Conservation (phyloP, 2,113 vertebrate genomes). For the Hucho hucho region DNA sequence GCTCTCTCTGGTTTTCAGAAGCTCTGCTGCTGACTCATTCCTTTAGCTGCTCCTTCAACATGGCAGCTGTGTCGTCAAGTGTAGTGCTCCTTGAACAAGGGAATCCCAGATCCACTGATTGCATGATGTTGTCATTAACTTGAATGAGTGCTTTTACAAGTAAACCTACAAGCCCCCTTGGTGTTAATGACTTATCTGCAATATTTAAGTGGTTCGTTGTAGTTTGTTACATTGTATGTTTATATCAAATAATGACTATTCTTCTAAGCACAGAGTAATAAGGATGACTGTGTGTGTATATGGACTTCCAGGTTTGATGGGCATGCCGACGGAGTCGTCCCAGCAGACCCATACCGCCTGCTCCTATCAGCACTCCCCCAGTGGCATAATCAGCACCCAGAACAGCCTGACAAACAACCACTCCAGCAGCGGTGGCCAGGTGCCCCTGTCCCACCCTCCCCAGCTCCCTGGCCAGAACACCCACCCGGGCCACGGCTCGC, state of each 20-base stretch:
- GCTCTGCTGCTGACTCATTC: slow-evolving; percentile 58
- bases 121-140: slow-evolving; percentile 7
- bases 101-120: slow-evolving; percentile 34
- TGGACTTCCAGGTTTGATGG: slow-evolving; percentile 81
- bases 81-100: slow-evolving; percentile 38
- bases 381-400: slow-evolving; percentile 80
- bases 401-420: slow-evolving; percentile 75
- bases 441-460: slow-evolving; percentile 81
- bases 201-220: too few relatives aligned
- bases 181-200: too few relatives aligned
- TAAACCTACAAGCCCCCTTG: background rate
- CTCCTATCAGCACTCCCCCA: slow-evolving; percentile 90
- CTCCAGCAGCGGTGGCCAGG: slow-evolving; percentile 78
- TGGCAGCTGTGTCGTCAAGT: slow-evolving; percentile 56
- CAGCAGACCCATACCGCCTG: slow-evolving; percentile 91
- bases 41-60: slow-evolving; percentile 40
- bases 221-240: too few relatives aligned
- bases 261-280: too few relatives aligned
- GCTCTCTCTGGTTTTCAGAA: slow-evolving; percentile 34
- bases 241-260: too few relatives aligned
- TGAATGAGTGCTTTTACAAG: too few relatives aligned
- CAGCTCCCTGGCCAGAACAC: slow-evolving; percentile 51
- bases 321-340: slow-evolving; percentile 81
- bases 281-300: slow-evolving; percentile 12
- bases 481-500: slow-evolving; percentile 73